Evolutionary conservation across 2,888 invertebrate species (phyloP).

Genomic region (Drosophila affinis): DNA sequence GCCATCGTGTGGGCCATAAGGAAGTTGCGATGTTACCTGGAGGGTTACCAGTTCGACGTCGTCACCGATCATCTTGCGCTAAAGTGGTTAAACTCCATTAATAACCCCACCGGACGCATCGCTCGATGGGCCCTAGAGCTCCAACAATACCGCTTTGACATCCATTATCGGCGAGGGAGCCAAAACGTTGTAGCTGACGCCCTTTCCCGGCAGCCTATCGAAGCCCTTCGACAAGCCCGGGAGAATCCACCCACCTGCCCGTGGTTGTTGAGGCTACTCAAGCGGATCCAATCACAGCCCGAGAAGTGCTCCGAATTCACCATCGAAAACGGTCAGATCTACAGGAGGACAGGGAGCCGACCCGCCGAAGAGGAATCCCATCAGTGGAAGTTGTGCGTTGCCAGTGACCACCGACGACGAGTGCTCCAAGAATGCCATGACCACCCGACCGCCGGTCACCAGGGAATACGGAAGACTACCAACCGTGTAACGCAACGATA

Average conservation of each 20-base stretch:
- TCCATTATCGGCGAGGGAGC: not conserved
- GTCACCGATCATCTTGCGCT: no score
- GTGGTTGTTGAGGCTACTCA: not conserved
- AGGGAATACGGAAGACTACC: constrained; percentile 5
- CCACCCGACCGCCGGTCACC: constrained; percentile 3
- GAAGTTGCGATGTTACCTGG: not conserved
- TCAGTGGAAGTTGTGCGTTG: constrained; percentile 15
- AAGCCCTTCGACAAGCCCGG: not conserved
- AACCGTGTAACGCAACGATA: no score
- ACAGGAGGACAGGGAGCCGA: no score
- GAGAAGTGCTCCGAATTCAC: not conserved
- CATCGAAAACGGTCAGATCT: not conserved
- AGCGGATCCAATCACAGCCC: not conserved
- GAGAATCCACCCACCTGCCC: not conserved
- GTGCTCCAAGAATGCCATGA: constrained; percentile 10
- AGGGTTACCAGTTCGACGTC: no score
- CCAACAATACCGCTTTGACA: not conserved
- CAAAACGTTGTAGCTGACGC: not conserved
- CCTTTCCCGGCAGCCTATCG: no score
- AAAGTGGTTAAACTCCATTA: not conserved
- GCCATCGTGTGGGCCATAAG: not conserved
- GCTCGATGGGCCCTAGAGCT: not conserved
- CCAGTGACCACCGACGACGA: not conserved
- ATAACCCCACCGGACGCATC: not conserved
- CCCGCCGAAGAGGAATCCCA: constrained; percentile 3